Base-by-base conservation (phyloP, 2,797 vertebrate genomes). In the Tarsius wallacei region DNA sequence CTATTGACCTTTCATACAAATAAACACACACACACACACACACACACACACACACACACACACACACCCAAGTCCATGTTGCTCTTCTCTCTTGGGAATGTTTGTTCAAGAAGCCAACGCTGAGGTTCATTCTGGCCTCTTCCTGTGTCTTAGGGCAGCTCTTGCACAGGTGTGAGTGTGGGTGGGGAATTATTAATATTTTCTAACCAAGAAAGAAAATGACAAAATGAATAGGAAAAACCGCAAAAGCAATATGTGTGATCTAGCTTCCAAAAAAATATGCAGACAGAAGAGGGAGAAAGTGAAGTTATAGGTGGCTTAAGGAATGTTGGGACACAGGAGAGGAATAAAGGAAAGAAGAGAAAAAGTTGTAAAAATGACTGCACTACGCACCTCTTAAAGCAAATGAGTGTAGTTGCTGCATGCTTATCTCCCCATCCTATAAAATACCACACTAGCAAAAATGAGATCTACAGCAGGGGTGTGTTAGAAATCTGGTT, bases 81-180 rank as follows among this genome's bases (percentile, higher is more conserved):
- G 83, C 51, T 49, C 9, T 76, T 42, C 0, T 0, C 22, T 87
- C 16, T 22, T 7, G 88, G 1, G 31, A 70, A 47, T 59, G 70
- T 90, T 96, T 96, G 90, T 51, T 87, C 55, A 51, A 90, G 94
- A 97, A 63, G 36, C 90, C 74, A 73, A 90, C 80, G 70, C 42
- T 51, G 59, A 71, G 93, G 57, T 13, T 88, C 42, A 33, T 64
- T 55, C 66, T 64, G n/a, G 68, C 85, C 76, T 61, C 88, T 80
- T 28, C 33, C 26, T 87, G 1, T 74, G 89, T 61, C 94, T 98
- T 86, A 83, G 49, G 92, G 95, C 78, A 83, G 87, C 82, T 0
- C 31, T 94, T 81, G 68, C 87, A 77, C 98, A 98, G 98, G 98
- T 98, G 96, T 90, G 85, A 94, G 91, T 0, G 91, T 98, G 96